A percentile compares a stretch with the other conserved stretches of the same genome.
Conservation (phyloP, 2,113 vertebrate species). For the Lipophrys pholis region DNA sequence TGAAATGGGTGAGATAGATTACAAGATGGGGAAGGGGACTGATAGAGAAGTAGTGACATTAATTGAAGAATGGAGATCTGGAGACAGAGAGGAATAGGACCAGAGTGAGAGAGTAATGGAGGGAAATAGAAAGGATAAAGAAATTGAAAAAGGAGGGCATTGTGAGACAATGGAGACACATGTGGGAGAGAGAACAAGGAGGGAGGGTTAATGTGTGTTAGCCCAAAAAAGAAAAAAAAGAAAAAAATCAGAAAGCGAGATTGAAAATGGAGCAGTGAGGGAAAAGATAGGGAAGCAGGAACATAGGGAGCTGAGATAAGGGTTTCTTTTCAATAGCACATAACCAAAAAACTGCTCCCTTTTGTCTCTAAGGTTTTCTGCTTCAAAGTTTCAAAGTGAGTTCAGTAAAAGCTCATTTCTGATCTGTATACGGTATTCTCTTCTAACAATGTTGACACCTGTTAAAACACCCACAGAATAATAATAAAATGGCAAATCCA, state of each 20-base stretch:
- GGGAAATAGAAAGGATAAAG: conserved; percentile 40
- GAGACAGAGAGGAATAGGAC: conserved; percentile 43
- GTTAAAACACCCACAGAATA: conserved; percentile 11
- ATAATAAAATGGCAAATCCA: not conserved
- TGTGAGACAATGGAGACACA: conserved; percentile 46
- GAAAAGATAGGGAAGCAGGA: conserved; percentile 32
- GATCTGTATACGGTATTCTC: conserved; percentile 12
- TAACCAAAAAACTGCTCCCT: conserved; percentile 26
- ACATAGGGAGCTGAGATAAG: conserved; percentile 47
- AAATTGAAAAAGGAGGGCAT: conserved; percentile 27
- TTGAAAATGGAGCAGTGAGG: conserved; percentile 37
- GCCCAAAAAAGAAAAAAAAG: conserved; percentile 22
- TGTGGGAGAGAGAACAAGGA: conserved; percentile 10
- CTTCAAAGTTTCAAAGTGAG: conserved; percentile 34
- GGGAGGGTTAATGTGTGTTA: conserved; percentile 24
- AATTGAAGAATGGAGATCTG: conserved; percentile 42
- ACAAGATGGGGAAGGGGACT: conserved; percentile 25
- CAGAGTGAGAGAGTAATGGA: conserved; percentile 35
- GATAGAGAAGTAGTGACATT: conserved; percentile 48
- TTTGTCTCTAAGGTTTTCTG: conserved; percentile 40
- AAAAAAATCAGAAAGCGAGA: conserved; percentile 31
- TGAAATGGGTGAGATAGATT: conserved; percentile 49
- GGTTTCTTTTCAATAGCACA: conserved; percentile 31
- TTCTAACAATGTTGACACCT: conserved; percentile 14
- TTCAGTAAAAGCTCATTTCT: conserved; percentile 19